Evolutionary conservation across 2,797 vertebrate genomes (phyloP).

Genomic region (Prunella strophiata): DNA sequence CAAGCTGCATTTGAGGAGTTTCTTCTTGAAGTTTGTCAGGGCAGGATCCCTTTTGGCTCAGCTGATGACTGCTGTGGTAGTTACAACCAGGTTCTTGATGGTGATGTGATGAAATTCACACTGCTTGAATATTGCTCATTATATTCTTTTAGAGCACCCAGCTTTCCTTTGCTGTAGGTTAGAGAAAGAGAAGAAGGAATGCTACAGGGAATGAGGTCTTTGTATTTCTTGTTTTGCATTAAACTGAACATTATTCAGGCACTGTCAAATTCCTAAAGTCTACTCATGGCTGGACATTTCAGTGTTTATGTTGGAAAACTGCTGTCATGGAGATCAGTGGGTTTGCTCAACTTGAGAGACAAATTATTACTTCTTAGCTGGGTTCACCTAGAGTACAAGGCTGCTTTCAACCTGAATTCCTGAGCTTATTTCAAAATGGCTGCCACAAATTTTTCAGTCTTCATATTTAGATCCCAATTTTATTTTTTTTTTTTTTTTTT

Average conservation of each 20-base stretch:
- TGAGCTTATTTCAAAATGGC: not conserved
- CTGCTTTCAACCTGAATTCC: not conserved
- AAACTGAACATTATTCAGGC: not conserved
- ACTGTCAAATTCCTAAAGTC: not conserved
- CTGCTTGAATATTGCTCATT: too few species aligned
- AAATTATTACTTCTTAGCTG: not conserved
- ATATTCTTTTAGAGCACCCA: not conserved
- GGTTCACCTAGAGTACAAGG: not conserved
- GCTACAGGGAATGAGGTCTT: not conserved
- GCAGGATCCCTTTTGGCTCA: not conserved
- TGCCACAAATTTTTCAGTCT: not conserved
- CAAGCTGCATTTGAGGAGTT: not conserved
- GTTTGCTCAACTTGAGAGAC: not conserved
- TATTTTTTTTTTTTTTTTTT: too few species aligned
- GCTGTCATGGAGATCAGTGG: not conserved
- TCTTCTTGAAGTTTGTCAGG: not conserved
- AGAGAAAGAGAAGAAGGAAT: not conserved
- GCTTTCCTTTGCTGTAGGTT: not conserved
- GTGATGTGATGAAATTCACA: not conserved
- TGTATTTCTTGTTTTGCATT: not conserved
- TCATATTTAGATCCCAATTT: too few species aligned
- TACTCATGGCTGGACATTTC: not conserved
- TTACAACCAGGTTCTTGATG: not conserved
- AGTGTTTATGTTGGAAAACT: not conserved
- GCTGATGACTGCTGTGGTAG: not conserved